Evolutionary conservation across 1,140 invertebrate genomes (phyloP).

Genomic region (Pseudomyrmex concolor): DNA sequence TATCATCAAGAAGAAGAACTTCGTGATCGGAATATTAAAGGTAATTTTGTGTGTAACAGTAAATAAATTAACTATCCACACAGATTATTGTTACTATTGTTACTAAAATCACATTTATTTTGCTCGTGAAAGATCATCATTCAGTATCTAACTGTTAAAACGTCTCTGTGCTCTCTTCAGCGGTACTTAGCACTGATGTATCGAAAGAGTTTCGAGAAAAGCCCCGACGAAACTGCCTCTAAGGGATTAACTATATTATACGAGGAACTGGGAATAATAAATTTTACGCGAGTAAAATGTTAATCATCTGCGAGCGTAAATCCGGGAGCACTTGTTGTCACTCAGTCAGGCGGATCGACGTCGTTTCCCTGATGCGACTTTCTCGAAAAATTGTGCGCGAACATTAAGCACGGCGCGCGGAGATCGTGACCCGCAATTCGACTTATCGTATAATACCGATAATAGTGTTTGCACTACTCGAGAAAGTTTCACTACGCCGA

Average conservation of each 20-base stretch:
- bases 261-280: constrained; percentile 47
- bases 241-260: constrained; percentile 58
- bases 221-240: constrained; percentile 2
- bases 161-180: constrained; percentile 32
- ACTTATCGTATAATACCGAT: constrained; percentile 73
- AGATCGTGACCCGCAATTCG: constrained; percentile 68
- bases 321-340: constrained; percentile 53
- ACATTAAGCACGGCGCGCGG: constrained; percentile 52
- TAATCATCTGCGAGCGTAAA: constrained; percentile 52
- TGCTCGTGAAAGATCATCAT: constrained; percentile 9
- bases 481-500: constrained; percentile 72
- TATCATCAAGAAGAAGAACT: not conserved
- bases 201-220: constrained; percentile 30
- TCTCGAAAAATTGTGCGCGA: constrained; percentile 42
- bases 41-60: not conserved
- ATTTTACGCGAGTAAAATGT: constrained; percentile 56
- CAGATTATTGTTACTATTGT: constrained; percentile 38
- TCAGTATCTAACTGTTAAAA: constrained; percentile 25
- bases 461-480: constrained; percentile 75
- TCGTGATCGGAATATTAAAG: not conserved
- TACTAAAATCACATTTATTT: constrained; percentile 32
- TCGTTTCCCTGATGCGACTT: constrained; percentile 15
- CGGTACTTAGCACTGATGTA: constrained; percentile 47
- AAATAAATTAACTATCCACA: not conserved
- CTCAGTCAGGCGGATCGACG: constrained; percentile 37